Evolutionary conservation across 2,113 vertebrate species (phyloP).

Genomic region (Sitta europaea): DNA sequence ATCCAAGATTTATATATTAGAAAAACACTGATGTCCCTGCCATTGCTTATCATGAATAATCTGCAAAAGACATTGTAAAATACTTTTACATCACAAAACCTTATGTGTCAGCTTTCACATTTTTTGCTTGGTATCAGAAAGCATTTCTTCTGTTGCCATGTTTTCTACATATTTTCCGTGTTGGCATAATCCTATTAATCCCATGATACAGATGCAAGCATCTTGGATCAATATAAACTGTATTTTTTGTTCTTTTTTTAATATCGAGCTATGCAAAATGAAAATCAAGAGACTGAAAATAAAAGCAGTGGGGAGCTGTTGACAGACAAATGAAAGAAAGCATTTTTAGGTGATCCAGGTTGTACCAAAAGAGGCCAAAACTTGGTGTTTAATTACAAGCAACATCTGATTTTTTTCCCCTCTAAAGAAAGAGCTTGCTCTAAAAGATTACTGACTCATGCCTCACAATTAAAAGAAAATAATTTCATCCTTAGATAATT

Average conservation of each 20-base stretch:
- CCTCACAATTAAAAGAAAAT: background rate
- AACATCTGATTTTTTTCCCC: background rate
- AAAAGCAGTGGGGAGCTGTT: background rate
- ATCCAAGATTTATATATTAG: background rate
- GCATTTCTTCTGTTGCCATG: background rate
- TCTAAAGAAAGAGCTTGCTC: background rate
- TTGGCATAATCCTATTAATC: background rate
- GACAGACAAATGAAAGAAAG: background rate
- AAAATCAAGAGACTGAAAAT: background rate
- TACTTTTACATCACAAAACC: background rate
- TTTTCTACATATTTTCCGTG: background rate
- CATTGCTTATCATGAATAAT: background rate
- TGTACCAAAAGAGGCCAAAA: background rate
- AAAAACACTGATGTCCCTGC: background rate
- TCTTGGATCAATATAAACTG: background rate
- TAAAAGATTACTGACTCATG: background rate
- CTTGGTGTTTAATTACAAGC: background rate
- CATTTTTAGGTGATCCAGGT: background rate
- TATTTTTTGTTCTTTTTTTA: background rate
- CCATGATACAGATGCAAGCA: background rate
- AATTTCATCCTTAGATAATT: background rate
- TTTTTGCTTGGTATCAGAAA: background rate
- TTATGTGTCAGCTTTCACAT: background rate
- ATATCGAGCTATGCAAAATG: background rate
- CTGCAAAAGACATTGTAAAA: background rate